Conservation (phyloP, 2,113 vertebrate genomes). For the Melozone crissalis region DNA sequence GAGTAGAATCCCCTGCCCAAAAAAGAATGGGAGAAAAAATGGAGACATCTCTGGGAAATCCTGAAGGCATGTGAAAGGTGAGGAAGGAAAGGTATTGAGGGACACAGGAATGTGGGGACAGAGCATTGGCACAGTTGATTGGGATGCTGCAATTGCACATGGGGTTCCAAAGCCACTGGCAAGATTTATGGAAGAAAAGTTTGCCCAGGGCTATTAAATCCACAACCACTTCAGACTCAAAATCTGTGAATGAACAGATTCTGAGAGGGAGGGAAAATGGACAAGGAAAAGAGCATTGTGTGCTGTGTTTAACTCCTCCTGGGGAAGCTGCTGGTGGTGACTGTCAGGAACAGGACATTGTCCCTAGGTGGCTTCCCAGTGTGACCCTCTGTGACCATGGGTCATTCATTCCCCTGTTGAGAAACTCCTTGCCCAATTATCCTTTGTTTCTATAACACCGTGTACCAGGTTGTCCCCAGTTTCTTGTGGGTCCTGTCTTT, state of each 20-base stretch:
- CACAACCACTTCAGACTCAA: neutral
- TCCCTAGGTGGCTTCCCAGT: neutral
- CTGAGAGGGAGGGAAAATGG: neutral
- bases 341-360: neutral
- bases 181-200: neutral
- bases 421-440: neutral
- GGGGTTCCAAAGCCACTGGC: neutral
- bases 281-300: neutral
- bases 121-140: accelerated
- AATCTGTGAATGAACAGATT: neutral
- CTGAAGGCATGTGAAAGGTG: neutral
- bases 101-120: accelerated
- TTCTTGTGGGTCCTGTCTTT: neutral
- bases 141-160: accelerated
- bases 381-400: neutral
- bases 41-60: neutral
- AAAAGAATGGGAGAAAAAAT: neutral
- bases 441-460: neutral
- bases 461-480: neutral
- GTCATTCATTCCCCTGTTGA: neutral
- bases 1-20: neutral
- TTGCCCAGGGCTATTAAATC: neutral
- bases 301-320: neutral
- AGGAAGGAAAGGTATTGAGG: neutral
- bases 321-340: neutral